phyloP scores from a whole-genome alignment of 2,797 vertebrate genomes.

The Hippocampus kuda region DNA sequence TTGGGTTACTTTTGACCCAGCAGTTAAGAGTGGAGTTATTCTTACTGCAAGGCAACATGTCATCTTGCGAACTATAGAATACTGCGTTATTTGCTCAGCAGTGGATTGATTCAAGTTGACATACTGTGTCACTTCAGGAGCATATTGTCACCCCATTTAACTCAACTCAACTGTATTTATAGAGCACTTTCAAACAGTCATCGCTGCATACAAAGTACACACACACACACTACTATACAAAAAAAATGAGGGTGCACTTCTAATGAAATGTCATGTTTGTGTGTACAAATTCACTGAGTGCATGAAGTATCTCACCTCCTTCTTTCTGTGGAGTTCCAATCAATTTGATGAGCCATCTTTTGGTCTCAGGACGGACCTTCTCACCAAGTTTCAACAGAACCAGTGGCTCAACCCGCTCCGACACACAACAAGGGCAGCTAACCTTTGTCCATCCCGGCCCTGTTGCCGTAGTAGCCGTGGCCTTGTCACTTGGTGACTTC shows the following conservation, averaged over 20 bases:
- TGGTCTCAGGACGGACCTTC: constrained; percentile 60
- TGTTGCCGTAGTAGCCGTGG: fast-evolving
- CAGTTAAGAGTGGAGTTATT: too few species aligned
- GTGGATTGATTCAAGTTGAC: too few species aligned
- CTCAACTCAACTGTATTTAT: too few species aligned
- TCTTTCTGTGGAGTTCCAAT: constrained; percentile 58
- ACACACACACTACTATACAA: neutral
- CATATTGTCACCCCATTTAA: too few species aligned
- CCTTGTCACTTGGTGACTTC: constrained; percentile 1
- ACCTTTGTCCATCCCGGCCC: constrained; percentile 62
- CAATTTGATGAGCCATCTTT: constrained; percentile 66
- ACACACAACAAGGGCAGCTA: constrained; percentile 63
- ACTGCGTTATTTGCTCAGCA: too few species aligned
- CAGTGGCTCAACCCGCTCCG: constrained; percentile 58
- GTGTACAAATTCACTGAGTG: neutral
- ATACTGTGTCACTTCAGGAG: too few species aligned
- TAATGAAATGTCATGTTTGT: neutral
- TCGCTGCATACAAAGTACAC: too few species aligned
- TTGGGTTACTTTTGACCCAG: too few species aligned
- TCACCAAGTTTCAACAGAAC: constrained; percentile 63
- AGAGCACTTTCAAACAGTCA: too few species aligned
- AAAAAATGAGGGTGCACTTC: neutral
- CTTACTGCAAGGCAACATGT: too few species aligned
- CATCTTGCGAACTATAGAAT: too few species aligned
- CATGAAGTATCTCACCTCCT: constrained; percentile 50